Base-by-base conservation (phyloP, 2,888 invertebrate species). In the Strigamia transsilvanica region DNA sequence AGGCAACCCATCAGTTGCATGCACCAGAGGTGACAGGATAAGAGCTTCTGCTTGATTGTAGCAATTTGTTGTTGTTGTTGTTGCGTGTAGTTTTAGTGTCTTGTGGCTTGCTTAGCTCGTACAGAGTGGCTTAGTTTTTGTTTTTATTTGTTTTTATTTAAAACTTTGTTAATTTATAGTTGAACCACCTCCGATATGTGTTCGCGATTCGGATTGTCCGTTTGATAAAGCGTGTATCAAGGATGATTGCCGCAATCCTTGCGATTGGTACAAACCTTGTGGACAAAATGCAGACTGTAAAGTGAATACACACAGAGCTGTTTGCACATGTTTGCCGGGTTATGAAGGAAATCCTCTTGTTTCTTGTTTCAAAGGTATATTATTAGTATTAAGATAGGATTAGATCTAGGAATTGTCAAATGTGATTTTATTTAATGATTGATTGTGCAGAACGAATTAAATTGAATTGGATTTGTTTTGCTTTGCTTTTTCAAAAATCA, bases 141-240 rank as follows among this genome's bases (percentile, higher is more conserved):
- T 46, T 15, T 18, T 32, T 27, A 32, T 27, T 15, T 9, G 23
- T 5, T 77, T 13, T 3, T 15, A 7, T 77, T 18, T 4, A 34
- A 77, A 77, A 23, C 0, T 27, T n/a, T 77, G 7, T 34, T 9
- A 77, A 34, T 41, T 79, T 41, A 5, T 18, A 79, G 38, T 79
- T n/a, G 80, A 91, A 23, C 84, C 87, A 13, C 85, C 79, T 56
- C 82, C 92, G 5, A 94, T 94, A 92, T 96, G 96, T 85, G 90
- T 90, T n/a, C 89, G 90, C 12, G 94, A 95, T 87, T 90, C 91
- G 0, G 93, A 94, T 83, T 97, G 97, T 86, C 90, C 93, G 0
- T 90, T 91, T 6, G 92, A 93, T 41, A 92, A 93, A 86, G 93
- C 95, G 0, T 97, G 97, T 87, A 92, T 94, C 82, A 93, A 93